Evolutionary conservation across 1,140 invertebrate genomes (phyloP), one percentile per base, ranked within the genome.

Genomic region (Arctopsyche grandis): DNA sequence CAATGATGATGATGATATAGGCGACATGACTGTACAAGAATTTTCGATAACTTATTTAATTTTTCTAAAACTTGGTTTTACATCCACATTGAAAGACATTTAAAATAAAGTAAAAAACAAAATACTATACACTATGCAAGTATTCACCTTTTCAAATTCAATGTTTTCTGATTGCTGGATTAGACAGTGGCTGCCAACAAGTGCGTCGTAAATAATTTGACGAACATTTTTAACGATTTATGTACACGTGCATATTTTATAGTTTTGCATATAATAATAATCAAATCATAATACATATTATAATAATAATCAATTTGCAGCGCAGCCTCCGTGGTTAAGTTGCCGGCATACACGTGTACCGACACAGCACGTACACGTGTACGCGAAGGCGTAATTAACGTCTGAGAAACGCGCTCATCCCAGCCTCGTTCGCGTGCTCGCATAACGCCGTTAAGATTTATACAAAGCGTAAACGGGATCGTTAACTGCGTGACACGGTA

Each of bases 391-490:
- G 24, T 66, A 66, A 66, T 66, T 66, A 66, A 66, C 63, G 63
- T 26, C 24, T 66, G 24, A 66, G 63, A 66, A 66, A 52, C 48
- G 63, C 63, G 63, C 21, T 60, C 56, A 60, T 60, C 56, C 21
- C 16, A 7, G 29, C 3, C 29, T 1, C 29, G 3, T 52, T 52
- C 48, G 48, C 48, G 48, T 16, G 48, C 48, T 52, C 48, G 12
- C 29, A 38, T 38, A 38, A 38, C 29, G 29, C 56, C 56, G 56
- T 60, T 26, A 66, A 66, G 63, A 66, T 66, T 66, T 66, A 66
- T 66, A 22, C 63, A 66, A 66, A 66, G 63, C 63, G 19, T 24
- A 66, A 60, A 66, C 63, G 63, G 63, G 24, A 66, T 66, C 63
- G 63, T 66, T 66, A 66, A 66, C 63, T 29, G 63, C 63, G 3